Base-by-base conservation (phyloP, 2,888 invertebrate genomes). In the Nemoura dubitans region DNA sequence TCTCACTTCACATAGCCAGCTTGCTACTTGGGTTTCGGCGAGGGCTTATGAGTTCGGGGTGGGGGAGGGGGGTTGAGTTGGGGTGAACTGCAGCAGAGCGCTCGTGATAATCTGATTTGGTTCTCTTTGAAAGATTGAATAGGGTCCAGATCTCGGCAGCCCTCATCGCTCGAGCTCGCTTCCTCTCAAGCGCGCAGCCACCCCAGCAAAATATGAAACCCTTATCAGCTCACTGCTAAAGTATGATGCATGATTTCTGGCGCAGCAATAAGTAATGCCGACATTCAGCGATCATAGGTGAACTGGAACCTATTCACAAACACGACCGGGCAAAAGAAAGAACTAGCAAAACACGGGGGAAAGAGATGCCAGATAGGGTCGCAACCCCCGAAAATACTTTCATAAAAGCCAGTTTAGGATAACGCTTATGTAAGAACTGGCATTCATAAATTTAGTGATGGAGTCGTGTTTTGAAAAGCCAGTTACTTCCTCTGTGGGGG, bases 81-180 rank as follows among this genome's bases (percentile, higher is more conserved):
- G 81, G 81, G 7, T 30, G 81, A 29, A 59, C 59, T 59, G 28
- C 26, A 3, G 16, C 84, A 59, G 84, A 84, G 76, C 84, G 59
- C 84, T 84, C 59, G 84, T 43, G 86, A 87, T 87, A 87, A 87
- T 87, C 86, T 86, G 87, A 87, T 87, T 87, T 87, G 77, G 86
- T 85, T 86, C 86, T 84, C 86, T 87, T 86, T 87, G 87, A 76
- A 87, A 87, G 87, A 87, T 87, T 87, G 87, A 87, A 87, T 86
- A 85, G 86, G 80, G 78, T 86, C 78, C 78, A 78, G 26, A 78
- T 30, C 86, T 43, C 43, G 28, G 16, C 80, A 36, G 25, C 86
- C 78, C 78, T 36, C 27, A 78, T 78, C 86, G 30, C 78, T 36
- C 59, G 59, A 59, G 59, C 30, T 21, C 36, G 80, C 42, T 30